Evolutionary conservation across 2,113 vertebrate species (phyloP).

Genomic region (Oncorhynchus tshawytscha): DNA sequence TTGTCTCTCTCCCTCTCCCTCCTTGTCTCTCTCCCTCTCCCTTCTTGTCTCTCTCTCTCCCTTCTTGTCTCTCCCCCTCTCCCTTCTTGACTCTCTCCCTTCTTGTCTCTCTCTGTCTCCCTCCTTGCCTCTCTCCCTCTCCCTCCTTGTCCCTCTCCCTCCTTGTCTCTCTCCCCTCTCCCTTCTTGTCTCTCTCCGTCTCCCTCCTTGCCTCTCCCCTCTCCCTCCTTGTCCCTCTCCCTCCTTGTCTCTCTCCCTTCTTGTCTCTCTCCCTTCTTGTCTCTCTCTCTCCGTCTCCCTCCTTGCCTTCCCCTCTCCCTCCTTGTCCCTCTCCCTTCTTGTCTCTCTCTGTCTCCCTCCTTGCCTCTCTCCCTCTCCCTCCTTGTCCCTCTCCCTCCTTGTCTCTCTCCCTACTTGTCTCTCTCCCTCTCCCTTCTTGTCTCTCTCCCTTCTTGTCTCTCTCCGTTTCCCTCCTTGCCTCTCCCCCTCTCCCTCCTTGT

Average conservation of each 20-base stretch:
- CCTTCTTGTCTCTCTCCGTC: not conserved
- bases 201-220: no score
- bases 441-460: no score
- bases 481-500: not conserved
- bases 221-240: slow-evolving; percentile 21
- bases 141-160: slow-evolving; percentile 19
- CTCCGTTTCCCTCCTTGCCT: no score
- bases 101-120: not conserved
- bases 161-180: slow-evolving; percentile 15
- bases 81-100: slow-evolving; percentile 33
- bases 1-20: slow-evolving; percentile 38
- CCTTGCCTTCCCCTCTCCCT: no score
- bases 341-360: no score
- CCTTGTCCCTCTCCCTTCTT: not conserved
- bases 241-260: slow-evolving; percentile 44
- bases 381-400: no score
- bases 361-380: no score
- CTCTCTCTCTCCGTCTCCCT: no score
- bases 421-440: no score
- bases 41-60: slow-evolving; percentile 7
- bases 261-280: not conserved
- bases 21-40: not conserved
- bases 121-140: slow-evolving; percentile 20
- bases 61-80: slow-evolving; percentile 14
- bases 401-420: no score